phyloP scores from a whole-genome alignment of 2,797 vertebrate species.

The Phataginus tetradactyla region DNA sequence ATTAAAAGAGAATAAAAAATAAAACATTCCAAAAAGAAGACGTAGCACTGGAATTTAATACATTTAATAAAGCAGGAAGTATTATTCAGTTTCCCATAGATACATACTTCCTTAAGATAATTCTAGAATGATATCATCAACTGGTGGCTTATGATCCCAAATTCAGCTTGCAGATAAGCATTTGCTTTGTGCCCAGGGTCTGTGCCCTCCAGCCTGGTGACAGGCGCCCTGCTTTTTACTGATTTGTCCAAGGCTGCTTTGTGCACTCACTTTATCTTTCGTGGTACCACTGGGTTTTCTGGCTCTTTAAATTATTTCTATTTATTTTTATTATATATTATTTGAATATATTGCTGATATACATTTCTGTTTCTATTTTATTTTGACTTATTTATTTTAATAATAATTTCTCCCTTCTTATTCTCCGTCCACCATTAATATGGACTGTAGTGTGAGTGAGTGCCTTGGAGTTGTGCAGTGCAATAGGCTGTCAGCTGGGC shows the following conservation, averaged over 20 bases:
- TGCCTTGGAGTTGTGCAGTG: not conserved
- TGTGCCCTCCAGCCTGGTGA: not conserved
- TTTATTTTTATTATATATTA: too few species aligned
- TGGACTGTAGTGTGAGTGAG: not conserved
- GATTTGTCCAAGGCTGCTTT: not conserved
- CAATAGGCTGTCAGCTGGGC: not conserved
- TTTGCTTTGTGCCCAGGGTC: not conserved
- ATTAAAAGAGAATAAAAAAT: not conserved
- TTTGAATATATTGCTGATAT: too few species aligned
- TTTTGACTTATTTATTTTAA: too few species aligned
- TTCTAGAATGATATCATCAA: not conserved
- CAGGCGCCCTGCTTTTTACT: not conserved
- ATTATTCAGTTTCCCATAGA: not conserved
- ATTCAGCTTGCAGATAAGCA: not conserved
- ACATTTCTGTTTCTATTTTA: too few species aligned
- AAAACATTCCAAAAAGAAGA: not conserved
- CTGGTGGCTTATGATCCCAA: not conserved
- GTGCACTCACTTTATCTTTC: not conserved
- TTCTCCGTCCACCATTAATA: not conserved
- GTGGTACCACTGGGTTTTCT: not conserved
- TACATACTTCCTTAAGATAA: not conserved
- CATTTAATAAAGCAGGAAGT: not conserved
- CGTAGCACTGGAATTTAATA: not conserved
- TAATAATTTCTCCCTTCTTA: not conserved
- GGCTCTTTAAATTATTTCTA: not conserved